Percentiles rank a stretch among this genome's conserved stretches.
Evolutionary conservation across 2,888 invertebrate species (phyloP).

Genomic region (Tiliacea citrago): DNA sequence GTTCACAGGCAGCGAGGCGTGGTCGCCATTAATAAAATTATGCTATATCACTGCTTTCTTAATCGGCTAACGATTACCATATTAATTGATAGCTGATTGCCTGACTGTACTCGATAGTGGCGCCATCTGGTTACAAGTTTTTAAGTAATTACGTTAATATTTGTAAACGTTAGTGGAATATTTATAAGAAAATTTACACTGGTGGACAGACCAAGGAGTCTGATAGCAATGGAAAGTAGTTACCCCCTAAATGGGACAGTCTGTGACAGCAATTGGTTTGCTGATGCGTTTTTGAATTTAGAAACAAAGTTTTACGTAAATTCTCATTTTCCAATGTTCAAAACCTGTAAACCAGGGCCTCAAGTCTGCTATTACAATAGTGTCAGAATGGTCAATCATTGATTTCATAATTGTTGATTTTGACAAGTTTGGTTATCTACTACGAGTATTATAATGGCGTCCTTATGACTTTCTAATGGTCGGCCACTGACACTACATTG

Average conservation of each 20-base stretch:
- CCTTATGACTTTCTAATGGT: too few species aligned
- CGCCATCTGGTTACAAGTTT: constrained; percentile 37
- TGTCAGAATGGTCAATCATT: too few species aligned
- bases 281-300: neutral
- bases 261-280: neutral
- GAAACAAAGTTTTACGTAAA: neutral
- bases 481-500: too few species aligned
- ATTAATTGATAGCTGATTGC: constrained; percentile 55
- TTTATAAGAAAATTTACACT: neutral
- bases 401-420: too few species aligned
- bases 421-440: too few species aligned
- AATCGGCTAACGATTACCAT: constrained; percentile 53
- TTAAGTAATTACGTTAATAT: constrained; percentile 31
- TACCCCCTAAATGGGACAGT: neutral
- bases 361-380: too few species aligned
- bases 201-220: neutral
- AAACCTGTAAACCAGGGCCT: neutral
- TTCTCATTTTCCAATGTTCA: too few species aligned
- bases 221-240: neutral
- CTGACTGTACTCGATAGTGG: constrained; percentile 30
- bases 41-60: constrained; percentile 51
- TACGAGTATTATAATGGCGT: too few species aligned
- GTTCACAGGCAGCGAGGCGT: constrained; percentile 41
- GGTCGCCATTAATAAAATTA: constrained; percentile 57
- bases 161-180: constrained; percentile 26